Base-by-base conservation (phyloP, 2,888 invertebrate species). In the Troides oblongomaculatus region DNA sequence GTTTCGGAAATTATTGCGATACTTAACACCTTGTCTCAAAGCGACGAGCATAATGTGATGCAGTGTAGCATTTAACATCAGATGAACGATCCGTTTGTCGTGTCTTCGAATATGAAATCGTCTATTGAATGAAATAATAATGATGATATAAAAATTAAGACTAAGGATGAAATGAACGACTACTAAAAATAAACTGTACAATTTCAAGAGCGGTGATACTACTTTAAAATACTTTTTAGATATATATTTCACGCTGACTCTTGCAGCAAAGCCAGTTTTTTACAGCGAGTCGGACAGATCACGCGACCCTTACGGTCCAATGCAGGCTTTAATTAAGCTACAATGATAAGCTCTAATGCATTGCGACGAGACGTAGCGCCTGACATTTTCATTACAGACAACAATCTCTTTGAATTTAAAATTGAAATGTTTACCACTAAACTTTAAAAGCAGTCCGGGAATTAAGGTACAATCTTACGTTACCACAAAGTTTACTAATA, bases 311-410 rank as follows among this genome's bases (percentile, higher is more conserved):
- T 56, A 57, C 69, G 65, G 57, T 65, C 50, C 62, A 69, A 39
- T 46, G 58, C 61, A 58, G 57, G 57, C 57, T 62, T 69, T 69
- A 69, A 69, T 69, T 69, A 57, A 69, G 62, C 23, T 65, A 46
- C 69, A 69, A 50, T 62, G 65, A 69, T 65, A 69, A 69, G 65
- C 65, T 69, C 65, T 65, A 65, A 62, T 56, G 46, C 46, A 65
- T 69, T 62, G 61, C 56, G 17, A 21, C 30, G n/a, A 60, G 21
- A 64, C 53, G 25, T 56, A 39, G 50, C 69, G 56, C 61, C 56
- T 64, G 69, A 64, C 69, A 61, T 56, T 69, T 69, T 59, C 69
- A 64, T 69, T 69, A 64, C 56, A 69, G 64, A 69, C 64, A 61
- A 69, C 30, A 64, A 69, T 64, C 64, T 69, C 56, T 53, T 69